Conservation (phyloP, 2,797 vertebrate species). For the Sebastes wilsoni region DNA sequence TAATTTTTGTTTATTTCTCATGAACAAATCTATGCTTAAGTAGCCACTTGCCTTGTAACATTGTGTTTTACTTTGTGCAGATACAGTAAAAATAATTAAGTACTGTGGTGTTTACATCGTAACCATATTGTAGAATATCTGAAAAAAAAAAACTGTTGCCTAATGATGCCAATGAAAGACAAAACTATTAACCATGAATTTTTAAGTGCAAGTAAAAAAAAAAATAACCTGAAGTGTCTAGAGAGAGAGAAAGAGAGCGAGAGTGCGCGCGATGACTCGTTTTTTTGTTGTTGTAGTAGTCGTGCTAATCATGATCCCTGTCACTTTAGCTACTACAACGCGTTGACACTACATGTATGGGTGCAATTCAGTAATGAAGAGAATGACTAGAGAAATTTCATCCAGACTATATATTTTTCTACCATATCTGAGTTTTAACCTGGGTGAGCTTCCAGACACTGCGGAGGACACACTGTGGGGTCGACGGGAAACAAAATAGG, state of each 20-base stretch:
- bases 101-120: slow-evolving; percentile 87
- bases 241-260: slow-evolving; percentile 56
- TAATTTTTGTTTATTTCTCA: slow-evolving; percentile 49
- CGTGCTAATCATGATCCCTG: slow-evolving; percentile 71
- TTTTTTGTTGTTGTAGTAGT: slow-evolving; percentile 59
- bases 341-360: slow-evolving; percentile 76
- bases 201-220: slow-evolving; percentile 72
- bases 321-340: slow-evolving; percentile 70
- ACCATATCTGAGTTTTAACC: slow-evolving; percentile 85
- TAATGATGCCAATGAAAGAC: slow-evolving; percentile 85
- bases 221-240: slow-evolving; percentile 77
- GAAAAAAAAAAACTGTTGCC: slow-evolving; percentile 71
- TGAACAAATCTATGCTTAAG: slow-evolving; percentile 85
- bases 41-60: slow-evolving; percentile 86
- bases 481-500: background rate
- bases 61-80: slow-evolving; percentile 84
- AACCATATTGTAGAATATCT: slow-evolving; percentile 82
- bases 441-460: slow-evolving; percentile 71
- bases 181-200: slow-evolving; percentile 75
- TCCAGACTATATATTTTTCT: slow-evolving; percentile 88
- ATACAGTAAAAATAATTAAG: slow-evolving; percentile 77
- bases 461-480: slow-evolving; percentile 28
- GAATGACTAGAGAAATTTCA: slow-evolving; percentile 82
- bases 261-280: slow-evolving; percentile 44
- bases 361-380: slow-evolving; percentile 80